Base-by-base conservation (phyloP, 2,888 invertebrate genomes). In the Napeogenes inachia region DNA sequence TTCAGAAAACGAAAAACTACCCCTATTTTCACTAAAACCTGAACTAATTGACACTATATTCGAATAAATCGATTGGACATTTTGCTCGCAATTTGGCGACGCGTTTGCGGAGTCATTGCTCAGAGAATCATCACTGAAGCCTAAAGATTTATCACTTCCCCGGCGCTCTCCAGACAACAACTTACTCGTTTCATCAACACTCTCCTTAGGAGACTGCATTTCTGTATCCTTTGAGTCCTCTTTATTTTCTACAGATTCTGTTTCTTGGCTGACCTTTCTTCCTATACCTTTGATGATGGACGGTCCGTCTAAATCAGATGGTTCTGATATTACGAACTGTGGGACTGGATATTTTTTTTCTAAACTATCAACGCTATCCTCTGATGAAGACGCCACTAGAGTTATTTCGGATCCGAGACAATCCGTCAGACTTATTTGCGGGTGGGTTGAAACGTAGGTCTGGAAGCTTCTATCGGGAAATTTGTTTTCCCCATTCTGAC, bases 341-440 rank as follows among this genome's bases (percentile, higher is more conserved):
- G 93, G 93, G 13, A 93, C 77, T 0, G 91, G 78, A 63, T 90
- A 89, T 45, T 84, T 87, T 0, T 91, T 92, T 61, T 94, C 94
- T 53, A 94, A 77, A 56, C 94, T 93, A 59, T 94, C 94, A 84
- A 94, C 93, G 56, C 93, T 93, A 65, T 94, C 94, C 66, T 93
- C 93, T 0, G 95, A 95, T 0, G 95, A 94, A 0, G 95, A 95
- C 0, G 95, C 95, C 0, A 96, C 94, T 2, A 96, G 77, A 0
- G 96, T 96, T 0, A 96, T 93, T 83, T 96, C 95, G 5, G 95
- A 95, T 0, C 98, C 98, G 60, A 96, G 92, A 59, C 97, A 97
- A 79, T 98, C 98, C 0, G 98, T 98, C 10, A 98, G 92, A 71
- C 97, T 97, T 65, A 98, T 98, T 82, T 97, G 97, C 0, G 98